Evolutionary conservation across 2,888 invertebrate genomes (phyloP), one percentile per base, ranked within the genome.

Genomic region (Sphaerolaimus hirsutus): DNA sequence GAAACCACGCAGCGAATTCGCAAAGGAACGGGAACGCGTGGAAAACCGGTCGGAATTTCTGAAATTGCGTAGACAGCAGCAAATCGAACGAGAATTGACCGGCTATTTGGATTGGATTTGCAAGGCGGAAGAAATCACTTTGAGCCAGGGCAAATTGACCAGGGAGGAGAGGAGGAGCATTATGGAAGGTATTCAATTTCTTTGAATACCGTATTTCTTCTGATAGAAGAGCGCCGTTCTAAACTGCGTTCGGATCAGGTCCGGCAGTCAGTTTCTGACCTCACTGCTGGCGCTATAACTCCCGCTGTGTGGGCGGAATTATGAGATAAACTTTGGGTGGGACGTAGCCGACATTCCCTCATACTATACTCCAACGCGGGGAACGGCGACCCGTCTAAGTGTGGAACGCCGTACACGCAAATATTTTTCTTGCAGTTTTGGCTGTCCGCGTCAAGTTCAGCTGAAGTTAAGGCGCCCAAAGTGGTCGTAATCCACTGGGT

Each of bases 41-140:
- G 93, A 93, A 68, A 86, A 87, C 53, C 74, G 93, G 42, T 89
- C 93, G 4, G 93, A 97, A 68, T 97, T 97, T 66, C 87, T 93
- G 65, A 93, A 97, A 65, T 71, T 91, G 46, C 72, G 93, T 49
- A 87, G 97, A 64, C 91, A 91, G 63, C 89, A 93, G 64, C 91
- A 93, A 68, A 76, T 97, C 48, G 97, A 97, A 64, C 89, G 97
- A 64, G 93, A 97, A 65, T 70, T 93, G 44, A 74, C 84, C 47
- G 93, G 93, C 1, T 97, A 97, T 71, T 81, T 99, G 70, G 93
- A 97, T 73, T 97, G 97, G 97, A 97, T 99, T 67, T 87, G 91
- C 74, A 91, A 87, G 79, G 97, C 97, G 72, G 93, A 97, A 79
- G 97, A 97, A 75, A 93, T 93, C 51, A 97, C 97, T 68, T 75